phyloP scores from a whole-genome alignment of 2,888 invertebrate species.

The Timandra comae region DNA sequence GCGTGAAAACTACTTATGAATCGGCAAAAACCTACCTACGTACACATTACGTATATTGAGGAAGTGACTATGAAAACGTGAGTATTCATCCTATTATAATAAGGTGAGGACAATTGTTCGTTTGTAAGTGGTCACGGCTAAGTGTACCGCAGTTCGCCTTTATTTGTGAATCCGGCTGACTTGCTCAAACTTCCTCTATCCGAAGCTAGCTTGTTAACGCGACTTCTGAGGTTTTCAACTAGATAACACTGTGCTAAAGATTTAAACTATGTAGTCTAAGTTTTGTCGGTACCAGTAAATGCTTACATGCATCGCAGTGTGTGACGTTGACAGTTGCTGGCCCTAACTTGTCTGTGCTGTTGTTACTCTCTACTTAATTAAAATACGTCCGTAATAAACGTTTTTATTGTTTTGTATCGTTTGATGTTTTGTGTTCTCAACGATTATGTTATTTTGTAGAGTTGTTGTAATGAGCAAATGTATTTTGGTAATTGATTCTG shows the following conservation, averaged over 20 bases:
- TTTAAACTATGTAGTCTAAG: constrained; percentile 41
- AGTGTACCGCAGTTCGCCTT: constrained; percentile 31
- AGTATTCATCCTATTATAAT: too few relatives aligned
- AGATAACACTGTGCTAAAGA: constrained; percentile 59
- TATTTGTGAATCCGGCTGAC: constrained; percentile 48
- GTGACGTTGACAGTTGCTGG: constrained; percentile 3
- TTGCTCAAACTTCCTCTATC: constrained; percentile 47
- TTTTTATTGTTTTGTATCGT: too few relatives aligned
- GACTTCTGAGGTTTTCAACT: constrained; percentile 54
- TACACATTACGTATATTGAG: too few relatives aligned
- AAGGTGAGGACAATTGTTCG: constrained; percentile 6
- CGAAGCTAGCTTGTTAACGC: constrained; percentile 59
- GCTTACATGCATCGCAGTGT: constrained; percentile 14
- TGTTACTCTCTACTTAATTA: constrained; percentile 1
- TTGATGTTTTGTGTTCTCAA: too few relatives aligned
- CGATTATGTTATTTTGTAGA: too few relatives aligned
- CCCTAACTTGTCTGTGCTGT: constrained; percentile 15
- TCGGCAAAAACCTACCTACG: too few relatives aligned
- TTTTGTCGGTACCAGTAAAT: constrained; percentile 18
- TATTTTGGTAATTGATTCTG: too few relatives aligned
- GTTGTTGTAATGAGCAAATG: too few relatives aligned
- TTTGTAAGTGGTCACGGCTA: constrained; percentile 36
- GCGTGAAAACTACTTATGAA: too few relatives aligned
- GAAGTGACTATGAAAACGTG: too few relatives aligned
- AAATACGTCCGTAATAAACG: background rate